phyloP scores from a whole-genome alignment of 2,113 vertebrate species.

The Siniperca chuatsi region DNA sequence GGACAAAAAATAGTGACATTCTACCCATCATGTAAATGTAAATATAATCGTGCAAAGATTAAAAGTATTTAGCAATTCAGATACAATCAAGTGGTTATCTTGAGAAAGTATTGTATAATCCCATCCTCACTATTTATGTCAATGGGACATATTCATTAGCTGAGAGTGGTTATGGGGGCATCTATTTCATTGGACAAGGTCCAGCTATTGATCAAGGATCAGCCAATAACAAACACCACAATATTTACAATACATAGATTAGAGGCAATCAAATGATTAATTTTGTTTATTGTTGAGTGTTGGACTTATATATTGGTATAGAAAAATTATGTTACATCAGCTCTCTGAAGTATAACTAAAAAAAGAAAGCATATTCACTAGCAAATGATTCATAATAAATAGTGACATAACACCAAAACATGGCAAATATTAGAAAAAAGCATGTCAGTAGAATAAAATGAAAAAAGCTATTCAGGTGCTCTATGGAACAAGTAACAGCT shows the following conservation, averaged over 20 bases:
- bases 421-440: conserved; percentile 75
- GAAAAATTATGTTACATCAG: conserved; percentile 65
- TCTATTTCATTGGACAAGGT: conserved; percentile 69
- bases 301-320: conserved; percentile 61
- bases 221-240: conserved; percentile 76
- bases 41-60: conserved; percentile 73
- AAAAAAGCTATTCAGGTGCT: conserved; percentile 56
- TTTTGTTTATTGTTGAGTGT: conserved; percentile 60
- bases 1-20: conserved; percentile 71
- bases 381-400: conserved; percentile 81
- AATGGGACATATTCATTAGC: conserved; percentile 48
- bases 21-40: conserved; percentile 71
- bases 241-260: conserved; percentile 79
- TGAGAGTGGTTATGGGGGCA: conserved; percentile 41
- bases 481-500: conserved; percentile 66
- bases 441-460: conserved; percentile 69
- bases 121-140: conserved; percentile 48
- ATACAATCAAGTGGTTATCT: conserved; percentile 73
- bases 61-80: conserved; percentile 60
- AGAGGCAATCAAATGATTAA: conserved; percentile 69
- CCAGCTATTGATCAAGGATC: conserved; percentile 73
- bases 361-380: conserved; percentile 69
- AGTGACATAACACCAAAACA: conserved; percentile 73
- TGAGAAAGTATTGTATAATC: conserved; percentile 50
- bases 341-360: conserved; percentile 63